Conservation (phyloP, 2,797 vertebrate genomes). For the Takifugu rubripes region DNA sequence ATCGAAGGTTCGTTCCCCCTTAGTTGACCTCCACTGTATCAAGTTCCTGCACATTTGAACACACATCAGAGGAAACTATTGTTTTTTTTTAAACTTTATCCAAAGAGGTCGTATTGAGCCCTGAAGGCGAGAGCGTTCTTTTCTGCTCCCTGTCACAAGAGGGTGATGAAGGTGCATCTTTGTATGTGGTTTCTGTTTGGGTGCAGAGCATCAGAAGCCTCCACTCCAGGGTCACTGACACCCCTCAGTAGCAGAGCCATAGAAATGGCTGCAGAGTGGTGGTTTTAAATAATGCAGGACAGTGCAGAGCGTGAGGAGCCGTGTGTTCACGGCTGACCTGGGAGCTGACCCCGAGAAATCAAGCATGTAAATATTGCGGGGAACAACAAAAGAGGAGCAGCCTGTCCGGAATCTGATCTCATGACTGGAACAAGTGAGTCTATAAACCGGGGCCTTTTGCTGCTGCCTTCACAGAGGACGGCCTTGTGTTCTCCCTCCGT, state of each 20-base stretch:
- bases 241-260: slow-evolving; percentile 29
- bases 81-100: no score
- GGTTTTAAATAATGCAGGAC: slow-evolving; percentile 67
- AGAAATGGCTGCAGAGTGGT: slow-evolving; percentile 29
- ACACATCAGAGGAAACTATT: no score
- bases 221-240: slow-evolving; percentile 24
- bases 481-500: slow-evolving; percentile 49
- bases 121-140: no score
- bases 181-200: neutral
- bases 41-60: no score
- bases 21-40: neutral
- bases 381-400: slow-evolving; percentile 13
- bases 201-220: slow-evolving; percentile 9
- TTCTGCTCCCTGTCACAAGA: no score
- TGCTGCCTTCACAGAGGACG: slow-evolving; percentile 41
- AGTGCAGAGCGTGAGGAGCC: slow-evolving; percentile 36
- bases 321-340: neutral
- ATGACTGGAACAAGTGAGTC: slow-evolving; percentile 17
- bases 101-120: no score
- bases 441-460: slow-evolving; percentile 19
- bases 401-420: slow-evolving; percentile 26
- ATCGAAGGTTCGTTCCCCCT: neutral
- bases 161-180: no score
- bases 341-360: slow-evolving; percentile 11
- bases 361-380: slow-evolving; percentile 6